Evolutionary conservation across 2,888 invertebrate genomes (phyloP).

Genomic region (Allolobophora icterica): DNA sequence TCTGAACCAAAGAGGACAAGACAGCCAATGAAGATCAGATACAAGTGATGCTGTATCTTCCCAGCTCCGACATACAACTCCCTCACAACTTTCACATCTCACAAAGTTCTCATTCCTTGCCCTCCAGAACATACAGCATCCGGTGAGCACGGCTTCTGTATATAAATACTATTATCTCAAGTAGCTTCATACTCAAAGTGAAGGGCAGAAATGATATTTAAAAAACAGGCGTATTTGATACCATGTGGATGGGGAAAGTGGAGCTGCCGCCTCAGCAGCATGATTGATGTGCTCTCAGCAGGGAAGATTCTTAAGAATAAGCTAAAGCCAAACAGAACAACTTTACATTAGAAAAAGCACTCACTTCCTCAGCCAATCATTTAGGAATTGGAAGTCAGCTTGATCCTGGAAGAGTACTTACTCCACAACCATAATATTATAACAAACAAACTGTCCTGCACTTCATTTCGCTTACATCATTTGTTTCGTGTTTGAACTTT

Average conservation of each 20-base stretch:
- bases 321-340: neutral
- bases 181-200: neutral
- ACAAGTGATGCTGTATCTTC: neutral
- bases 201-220: neutral
- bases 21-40: neutral
- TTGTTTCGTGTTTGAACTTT: neutral
- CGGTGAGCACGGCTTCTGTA: neutral
- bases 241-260: neutral
- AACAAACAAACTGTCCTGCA: neutral
- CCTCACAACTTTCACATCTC: neutral
- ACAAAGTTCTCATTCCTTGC: neutral
- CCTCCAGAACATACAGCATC: neutral
- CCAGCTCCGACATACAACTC: neutral
- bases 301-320: neutral
- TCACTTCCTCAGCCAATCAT: neutral
- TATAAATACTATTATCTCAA: slow-evolving; percentile 8
- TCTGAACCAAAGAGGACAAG: neutral
- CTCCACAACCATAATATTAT: neutral
- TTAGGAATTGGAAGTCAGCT: neutral
- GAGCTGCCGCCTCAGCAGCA: neutral
- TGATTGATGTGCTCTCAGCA: neutral
- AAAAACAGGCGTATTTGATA: neutral
- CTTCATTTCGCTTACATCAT: neutral
- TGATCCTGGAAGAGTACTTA: neutral
- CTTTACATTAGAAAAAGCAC: neutral